phyloP scores from a whole-genome alignment of 2,888 invertebrate genomes.

The Ochropleura leucogaster region DNA sequence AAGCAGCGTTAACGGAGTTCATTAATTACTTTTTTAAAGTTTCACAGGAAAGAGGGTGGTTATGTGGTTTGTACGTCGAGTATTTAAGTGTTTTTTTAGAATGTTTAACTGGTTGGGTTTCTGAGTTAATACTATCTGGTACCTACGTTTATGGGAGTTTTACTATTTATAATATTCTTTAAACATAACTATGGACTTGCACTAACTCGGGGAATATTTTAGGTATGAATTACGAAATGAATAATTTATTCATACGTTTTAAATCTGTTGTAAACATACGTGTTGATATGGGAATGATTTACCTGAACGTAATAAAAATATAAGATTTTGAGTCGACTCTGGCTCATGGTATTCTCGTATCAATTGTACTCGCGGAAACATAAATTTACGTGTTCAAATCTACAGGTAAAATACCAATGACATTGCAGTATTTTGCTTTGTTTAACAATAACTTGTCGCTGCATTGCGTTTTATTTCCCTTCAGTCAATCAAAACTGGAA shows the following conservation, averaged over 20 bases:
- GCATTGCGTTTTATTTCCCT: conserved; percentile 62
- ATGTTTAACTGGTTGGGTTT: conserved; percentile 49
- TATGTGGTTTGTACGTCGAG: conserved; percentile 62
- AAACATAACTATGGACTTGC: conserved; percentile 10
- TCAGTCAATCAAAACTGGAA: conserved; percentile 63
- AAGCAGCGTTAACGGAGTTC: conserved; percentile 76
- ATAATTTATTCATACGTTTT: background rate
- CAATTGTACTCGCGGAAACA: background rate
- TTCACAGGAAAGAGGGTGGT: conserved; percentile 75
- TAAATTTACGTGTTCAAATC: background rate
- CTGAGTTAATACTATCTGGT: conserved; percentile 56
- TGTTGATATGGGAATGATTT: background rate
- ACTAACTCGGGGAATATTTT: background rate
- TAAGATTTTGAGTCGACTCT: background rate
- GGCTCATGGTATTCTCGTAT: background rate
- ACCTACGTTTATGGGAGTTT: conserved; percentile 51
- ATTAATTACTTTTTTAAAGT: conserved; percentile 84
- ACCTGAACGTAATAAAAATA: background rate
- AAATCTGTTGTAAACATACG: background rate
- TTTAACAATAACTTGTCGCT: conserved; percentile 29
- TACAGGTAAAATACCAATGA: background rate
- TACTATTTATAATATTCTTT: conserved; percentile 40
- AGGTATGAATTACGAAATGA: background rate
- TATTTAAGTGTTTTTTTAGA: conserved; percentile 57
- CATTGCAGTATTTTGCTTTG: conserved; percentile 1